phyloP scores from a whole-genome alignment of 2,797 vertebrate species.

The Anguilla marmorata region DNA sequence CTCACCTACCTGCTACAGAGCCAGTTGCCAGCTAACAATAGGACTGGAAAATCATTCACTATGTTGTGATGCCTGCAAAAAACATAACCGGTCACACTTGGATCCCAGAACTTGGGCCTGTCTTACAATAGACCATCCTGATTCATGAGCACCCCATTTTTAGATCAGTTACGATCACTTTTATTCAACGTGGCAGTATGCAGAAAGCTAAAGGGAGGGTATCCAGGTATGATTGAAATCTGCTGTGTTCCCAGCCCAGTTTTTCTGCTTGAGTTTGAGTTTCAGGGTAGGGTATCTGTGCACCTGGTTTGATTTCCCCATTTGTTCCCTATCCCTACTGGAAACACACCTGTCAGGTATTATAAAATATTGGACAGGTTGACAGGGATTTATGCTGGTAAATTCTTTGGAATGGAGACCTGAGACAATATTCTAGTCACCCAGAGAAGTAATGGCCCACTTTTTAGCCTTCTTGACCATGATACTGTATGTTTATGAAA shows the following conservation, averaged over 20 bases:
- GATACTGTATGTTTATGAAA: not conserved
- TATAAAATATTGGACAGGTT: not conserved
- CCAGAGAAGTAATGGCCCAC: not conserved
- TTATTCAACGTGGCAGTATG: not conserved
- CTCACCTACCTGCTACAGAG: not conserved
- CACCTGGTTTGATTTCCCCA: not conserved
- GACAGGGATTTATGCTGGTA: constrained; percentile 8
- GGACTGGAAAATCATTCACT: not conserved
- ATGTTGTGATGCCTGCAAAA: not conserved
- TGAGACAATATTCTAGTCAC: not conserved
- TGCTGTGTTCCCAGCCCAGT: not conserved
- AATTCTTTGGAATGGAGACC: constrained; percentile 7
- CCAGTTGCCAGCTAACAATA: not conserved
- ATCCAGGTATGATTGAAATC: not conserved
- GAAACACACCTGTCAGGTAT: not conserved
- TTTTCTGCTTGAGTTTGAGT: constrained; percentile 1
- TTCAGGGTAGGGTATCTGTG: not conserved
- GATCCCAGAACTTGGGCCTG: too few species aligned
- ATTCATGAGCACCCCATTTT: not conserved
- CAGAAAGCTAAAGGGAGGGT: not conserved
- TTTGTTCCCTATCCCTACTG: not conserved
- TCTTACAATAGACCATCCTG: not conserved
- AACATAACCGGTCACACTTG: not conserved
- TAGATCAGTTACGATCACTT: not conserved
- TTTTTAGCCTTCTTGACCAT: not conserved